Percentiles rank a stretch among this genome's conserved stretches.
phyloP scores from a whole-genome alignment of 2,888 invertebrate genomes.

The Aplocera efformata region DNA sequence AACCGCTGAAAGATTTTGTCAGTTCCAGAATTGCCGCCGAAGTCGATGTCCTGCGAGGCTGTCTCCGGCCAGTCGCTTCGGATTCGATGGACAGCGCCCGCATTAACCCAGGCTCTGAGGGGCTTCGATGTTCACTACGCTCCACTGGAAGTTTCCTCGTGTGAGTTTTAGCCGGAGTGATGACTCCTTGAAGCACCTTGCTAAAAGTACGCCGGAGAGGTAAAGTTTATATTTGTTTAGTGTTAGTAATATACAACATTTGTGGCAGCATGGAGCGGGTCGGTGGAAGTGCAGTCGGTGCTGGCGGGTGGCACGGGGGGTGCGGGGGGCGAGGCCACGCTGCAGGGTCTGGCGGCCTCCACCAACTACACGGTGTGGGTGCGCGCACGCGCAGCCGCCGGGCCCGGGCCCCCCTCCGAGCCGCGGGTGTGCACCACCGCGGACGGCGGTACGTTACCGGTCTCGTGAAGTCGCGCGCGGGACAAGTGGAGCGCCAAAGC shows the following conservation, averaged over 20 bases:
- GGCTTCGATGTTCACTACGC: constrained; percentile 91
- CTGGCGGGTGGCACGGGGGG: constrained; percentile 36
- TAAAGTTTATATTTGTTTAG: too few species aligned
- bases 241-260: too few species aligned
- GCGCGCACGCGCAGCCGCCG: constrained; percentile 87
- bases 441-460: constrained; percentile 83
- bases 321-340: constrained; percentile 61
- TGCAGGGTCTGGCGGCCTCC: constrained; percentile 87
- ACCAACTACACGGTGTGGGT: constrained; percentile 92
- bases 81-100: constrained; percentile 83
- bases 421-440: constrained; percentile 87
- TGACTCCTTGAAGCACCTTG: too few species aligned
- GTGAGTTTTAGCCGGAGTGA: constrained; percentile 35
- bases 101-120: constrained; percentile 82
- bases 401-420: constrained; percentile 87
- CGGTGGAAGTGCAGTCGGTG: constrained; percentile 26
- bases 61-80: constrained; percentile 86
- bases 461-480: too few species aligned
- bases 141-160: constrained; percentile 52
- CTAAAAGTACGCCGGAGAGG: too few species aligned
- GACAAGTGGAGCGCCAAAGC: too few species aligned
- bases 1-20: background rate
- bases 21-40: constrained; percentile 87
- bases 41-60: constrained; percentile 84
- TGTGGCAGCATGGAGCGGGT: constrained; percentile 29